phyloP scores from a whole-genome alignment of 2,888 invertebrate genomes.

The Nomada ferruginata region DNA sequence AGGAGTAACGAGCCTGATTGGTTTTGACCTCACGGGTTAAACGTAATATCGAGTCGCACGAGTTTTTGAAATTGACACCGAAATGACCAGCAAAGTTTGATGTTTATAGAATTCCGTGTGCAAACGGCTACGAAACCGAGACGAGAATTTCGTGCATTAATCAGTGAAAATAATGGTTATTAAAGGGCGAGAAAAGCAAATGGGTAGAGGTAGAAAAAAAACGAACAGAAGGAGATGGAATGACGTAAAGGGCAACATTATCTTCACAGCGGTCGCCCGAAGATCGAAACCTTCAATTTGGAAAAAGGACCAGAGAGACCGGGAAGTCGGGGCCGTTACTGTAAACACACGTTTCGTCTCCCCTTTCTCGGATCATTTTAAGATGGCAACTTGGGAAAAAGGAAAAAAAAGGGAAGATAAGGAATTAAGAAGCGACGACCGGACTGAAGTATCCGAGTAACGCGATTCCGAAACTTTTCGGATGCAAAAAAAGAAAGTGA shows the following conservation, averaged over 20 bases:
- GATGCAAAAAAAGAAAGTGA: conserved; percentile 5
- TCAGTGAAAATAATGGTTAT: neutral
- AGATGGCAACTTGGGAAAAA: neutral
- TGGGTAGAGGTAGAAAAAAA: neutral
- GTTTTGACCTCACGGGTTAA: too few species aligned
- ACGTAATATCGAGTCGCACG: too few species aligned
- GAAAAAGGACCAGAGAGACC: neutral
- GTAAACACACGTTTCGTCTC: conserved; percentile 17
- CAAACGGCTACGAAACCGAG: neutral
- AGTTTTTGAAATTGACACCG: too few species aligned
- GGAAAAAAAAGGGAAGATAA: too few species aligned
- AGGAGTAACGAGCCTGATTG: too few species aligned
- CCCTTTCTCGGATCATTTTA: conserved; percentile 7
- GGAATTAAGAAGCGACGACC: too few species aligned
- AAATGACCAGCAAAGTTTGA: too few species aligned
- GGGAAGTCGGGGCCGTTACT: conserved; percentile 4
- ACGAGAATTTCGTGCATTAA: too few species aligned
- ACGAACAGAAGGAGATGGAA: neutral
- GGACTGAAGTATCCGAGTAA: conserved; percentile 6
- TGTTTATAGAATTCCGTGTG: too few species aligned
- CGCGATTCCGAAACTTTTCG: neutral
- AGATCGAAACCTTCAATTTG: conserved; percentile 12
- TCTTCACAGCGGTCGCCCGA: neutral
- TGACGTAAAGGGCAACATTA: neutral
- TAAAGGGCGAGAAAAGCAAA: neutral